A percentile compares a stretch with the other conserved stretches of the same genome.
Conservation (phyloP, 2,797 vertebrate species). For the Bothrops alternatus region DNA sequence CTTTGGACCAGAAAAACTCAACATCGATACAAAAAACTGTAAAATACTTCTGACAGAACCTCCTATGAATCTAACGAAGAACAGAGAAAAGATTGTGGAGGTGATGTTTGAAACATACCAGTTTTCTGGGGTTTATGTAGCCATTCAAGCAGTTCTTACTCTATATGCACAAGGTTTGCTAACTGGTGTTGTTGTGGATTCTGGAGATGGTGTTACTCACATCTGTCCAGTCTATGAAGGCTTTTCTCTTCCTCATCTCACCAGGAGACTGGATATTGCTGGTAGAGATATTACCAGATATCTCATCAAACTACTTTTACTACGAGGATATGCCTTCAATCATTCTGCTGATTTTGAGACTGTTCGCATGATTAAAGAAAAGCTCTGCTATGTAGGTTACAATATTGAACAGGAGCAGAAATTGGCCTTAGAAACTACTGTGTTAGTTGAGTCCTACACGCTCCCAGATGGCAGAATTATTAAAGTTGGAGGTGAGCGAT, state of each 20-base stretch:
- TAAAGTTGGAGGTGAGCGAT: no score
- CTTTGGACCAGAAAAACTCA: slow-evolving; percentile 88
- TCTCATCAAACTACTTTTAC: slow-evolving; percentile 86
- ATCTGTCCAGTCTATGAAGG: slow-evolving; percentile 91
- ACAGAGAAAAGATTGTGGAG: slow-evolving; percentile 90
- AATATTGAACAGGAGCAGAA: slow-evolving; percentile 92
- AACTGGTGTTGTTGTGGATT: slow-evolving; percentile 89
- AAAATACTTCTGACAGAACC: slow-evolving; percentile 91
- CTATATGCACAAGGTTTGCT: slow-evolving; percentile 88
- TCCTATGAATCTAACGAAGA: slow-evolving; percentile 91
- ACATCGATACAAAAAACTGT: slow-evolving; percentile 86
- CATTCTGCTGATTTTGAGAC: slow-evolving; percentile 91
- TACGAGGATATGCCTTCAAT: slow-evolving; percentile 89
- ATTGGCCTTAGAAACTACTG: slow-evolving; percentile 86
- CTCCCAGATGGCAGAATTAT: no score
- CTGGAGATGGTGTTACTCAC: slow-evolving; percentile 89
- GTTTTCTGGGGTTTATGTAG: slow-evolving; percentile 87
- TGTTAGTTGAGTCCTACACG: slow-evolving; percentile 87
- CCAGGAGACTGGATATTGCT: slow-evolving; percentile 86
- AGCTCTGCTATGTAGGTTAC: slow-evolving; percentile 88
- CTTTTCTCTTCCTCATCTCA: slow-evolving; percentile 88
- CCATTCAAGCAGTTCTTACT: slow-evolving; percentile 88
- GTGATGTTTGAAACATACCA: slow-evolving; percentile 92
- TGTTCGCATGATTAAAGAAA: slow-evolving; percentile 91
- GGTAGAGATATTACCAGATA: slow-evolving; percentile 89